Evolutionary conservation across 2,888 invertebrate genomes (phyloP).

Genomic region (Caenorhabditis sp.): DNA sequence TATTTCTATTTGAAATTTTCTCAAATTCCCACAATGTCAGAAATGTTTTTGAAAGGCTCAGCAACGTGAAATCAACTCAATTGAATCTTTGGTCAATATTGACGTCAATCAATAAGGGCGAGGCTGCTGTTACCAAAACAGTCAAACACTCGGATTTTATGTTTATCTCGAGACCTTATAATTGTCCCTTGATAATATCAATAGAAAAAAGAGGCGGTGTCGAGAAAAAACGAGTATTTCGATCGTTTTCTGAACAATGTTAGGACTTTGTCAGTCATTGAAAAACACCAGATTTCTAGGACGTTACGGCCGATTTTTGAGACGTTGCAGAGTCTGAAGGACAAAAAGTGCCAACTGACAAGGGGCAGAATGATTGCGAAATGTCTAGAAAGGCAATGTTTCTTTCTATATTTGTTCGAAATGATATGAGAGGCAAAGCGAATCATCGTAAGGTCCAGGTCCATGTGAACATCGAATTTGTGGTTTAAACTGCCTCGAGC

Average conservation of each 20-base stretch:
- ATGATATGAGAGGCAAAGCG: too few relatives aligned
- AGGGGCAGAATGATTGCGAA: neutral
- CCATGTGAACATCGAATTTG: too few relatives aligned
- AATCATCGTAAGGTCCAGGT: too few relatives aligned
- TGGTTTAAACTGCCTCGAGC: too few relatives aligned
- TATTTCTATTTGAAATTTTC: too few relatives aligned
- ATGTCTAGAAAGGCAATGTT: neutral
- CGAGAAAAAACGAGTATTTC: conserved; percentile 31
- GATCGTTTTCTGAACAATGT: conserved; percentile 36
- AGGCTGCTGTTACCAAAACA: too few relatives aligned
- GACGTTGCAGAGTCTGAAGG: neutral
- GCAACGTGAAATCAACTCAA: too few relatives aligned
- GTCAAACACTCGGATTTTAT: neutral
- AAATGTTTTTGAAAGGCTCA: too few relatives aligned
- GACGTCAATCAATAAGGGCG: too few relatives aligned
- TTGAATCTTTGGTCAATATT: too few relatives aligned
- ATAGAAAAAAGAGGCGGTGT: conserved; percentile 12
- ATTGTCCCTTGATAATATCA: conserved; percentile 10
- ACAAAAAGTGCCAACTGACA: neutral
- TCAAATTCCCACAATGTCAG: too few relatives aligned
- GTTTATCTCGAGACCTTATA: conserved; percentile 14
- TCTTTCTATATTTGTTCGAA: too few relatives aligned
- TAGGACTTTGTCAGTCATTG: conserved; percentile 1
- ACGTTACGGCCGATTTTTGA: conserved; percentile 16
- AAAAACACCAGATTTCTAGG: conserved; percentile 8